Evolutionary conservation across 1,140 invertebrate species (phyloP).

Genomic region (Medauroidea extradentata): DNA sequence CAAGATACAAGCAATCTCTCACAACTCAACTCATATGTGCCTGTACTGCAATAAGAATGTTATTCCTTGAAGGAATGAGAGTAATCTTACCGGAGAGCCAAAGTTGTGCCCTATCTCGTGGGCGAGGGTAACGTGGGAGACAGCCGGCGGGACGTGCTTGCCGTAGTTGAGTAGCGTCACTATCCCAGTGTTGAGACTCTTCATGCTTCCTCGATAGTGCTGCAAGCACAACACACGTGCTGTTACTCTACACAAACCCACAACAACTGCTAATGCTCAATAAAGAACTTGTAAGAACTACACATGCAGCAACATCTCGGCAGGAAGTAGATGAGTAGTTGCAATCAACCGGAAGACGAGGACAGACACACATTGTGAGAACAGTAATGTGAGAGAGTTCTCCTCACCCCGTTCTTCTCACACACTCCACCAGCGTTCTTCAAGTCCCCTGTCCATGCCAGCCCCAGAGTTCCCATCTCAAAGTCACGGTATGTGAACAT

Average conservation of each 20-base stretch:
- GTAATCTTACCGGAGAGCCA: conserved; percentile 80
- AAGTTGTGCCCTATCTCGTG: conserved; percentile 99
- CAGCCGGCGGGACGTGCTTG: conserved; percentile 95
- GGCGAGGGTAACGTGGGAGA: conserved; percentile 97
- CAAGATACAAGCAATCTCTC: too few relatives aligned
- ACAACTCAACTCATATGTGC: too few relatives aligned
- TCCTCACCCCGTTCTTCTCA: conserved; percentile 84
- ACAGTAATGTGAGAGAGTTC: too few relatives aligned
- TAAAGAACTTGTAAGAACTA: too few relatives aligned
- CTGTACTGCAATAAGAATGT: too few relatives aligned
- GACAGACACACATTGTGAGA: too few relatives aligned
- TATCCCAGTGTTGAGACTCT: conserved; percentile 97
- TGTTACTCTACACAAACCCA: too few relatives aligned
- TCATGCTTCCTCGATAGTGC: conserved; percentile 90
- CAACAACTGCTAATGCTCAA: too few relatives aligned
- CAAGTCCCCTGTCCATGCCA: conserved; percentile 95
- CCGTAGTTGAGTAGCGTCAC: conserved; percentile 98
- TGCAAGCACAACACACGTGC: conserved; percentile 37
- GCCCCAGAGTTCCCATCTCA: conserved; percentile 94
- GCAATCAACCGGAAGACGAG: too few relatives aligned
- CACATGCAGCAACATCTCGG: too few relatives aligned
- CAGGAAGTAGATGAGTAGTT: too few relatives aligned
- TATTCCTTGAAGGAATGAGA: background rate
- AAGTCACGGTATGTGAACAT: conserved; percentile 99
- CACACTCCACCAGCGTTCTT: conserved; percentile 93